These are phyloP conservation scores for Drosophila miranda DNA, from an alignment of 1,140 invertebrate species.

Conservation along the genomic window DNA sequence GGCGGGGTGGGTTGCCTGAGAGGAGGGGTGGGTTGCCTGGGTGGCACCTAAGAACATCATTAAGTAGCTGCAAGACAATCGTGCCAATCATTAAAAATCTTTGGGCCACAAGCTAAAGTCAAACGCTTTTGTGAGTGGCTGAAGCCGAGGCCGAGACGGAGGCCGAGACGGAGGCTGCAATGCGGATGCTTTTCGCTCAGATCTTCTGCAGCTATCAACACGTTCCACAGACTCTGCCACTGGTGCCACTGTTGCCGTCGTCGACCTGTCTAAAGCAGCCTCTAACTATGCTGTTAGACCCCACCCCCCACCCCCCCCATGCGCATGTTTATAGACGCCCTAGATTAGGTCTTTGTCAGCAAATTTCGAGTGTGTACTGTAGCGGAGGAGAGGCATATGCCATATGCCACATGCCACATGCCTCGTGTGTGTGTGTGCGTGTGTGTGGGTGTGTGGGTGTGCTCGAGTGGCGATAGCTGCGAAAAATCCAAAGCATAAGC, in stretches of 20 bases:
- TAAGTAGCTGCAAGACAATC: slow-evolving; percentile 77
- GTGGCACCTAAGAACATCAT: slow-evolving; percentile 57
- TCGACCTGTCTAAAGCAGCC: slow-evolving; percentile 71
- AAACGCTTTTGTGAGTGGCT: slow-evolving; percentile 56
- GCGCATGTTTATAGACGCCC: slow-evolving; percentile 78
- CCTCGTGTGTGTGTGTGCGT: slow-evolving; percentile 9
- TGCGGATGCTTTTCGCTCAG: slow-evolving; percentile 54
- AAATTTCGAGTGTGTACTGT: slow-evolving; percentile 68
- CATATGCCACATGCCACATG: slow-evolving; percentile 3
- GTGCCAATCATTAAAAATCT: slow-evolving; percentile 81
- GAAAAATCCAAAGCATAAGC: slow-evolving; percentile 75
- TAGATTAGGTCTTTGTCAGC: slow-evolving; percentile 81
- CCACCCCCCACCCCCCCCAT: slow-evolving; percentile 25
- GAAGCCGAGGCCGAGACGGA: background rate
- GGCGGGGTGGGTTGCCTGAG: no score
- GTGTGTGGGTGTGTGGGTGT: slow-evolving; percentile 41
- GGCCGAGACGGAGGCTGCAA: slow-evolving; percentile 37
- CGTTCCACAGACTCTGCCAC: slow-evolving; percentile 21
- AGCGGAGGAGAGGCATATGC: slow-evolving; percentile 28
- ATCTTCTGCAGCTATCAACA: slow-evolving; percentile 47
- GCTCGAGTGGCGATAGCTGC: slow-evolving; percentile 77
- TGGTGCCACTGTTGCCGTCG: slow-evolving; percentile 17
- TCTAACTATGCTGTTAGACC: slow-evolving; percentile 69
- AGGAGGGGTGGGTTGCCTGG: background rate
- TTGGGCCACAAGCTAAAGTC: slow-evolving; percentile 35